These are phyloP conservation scores for Apodemus sylvaticus DNA, from an alignment of 2,113 vertebrate species.

Conservation along the genomic window DNA sequence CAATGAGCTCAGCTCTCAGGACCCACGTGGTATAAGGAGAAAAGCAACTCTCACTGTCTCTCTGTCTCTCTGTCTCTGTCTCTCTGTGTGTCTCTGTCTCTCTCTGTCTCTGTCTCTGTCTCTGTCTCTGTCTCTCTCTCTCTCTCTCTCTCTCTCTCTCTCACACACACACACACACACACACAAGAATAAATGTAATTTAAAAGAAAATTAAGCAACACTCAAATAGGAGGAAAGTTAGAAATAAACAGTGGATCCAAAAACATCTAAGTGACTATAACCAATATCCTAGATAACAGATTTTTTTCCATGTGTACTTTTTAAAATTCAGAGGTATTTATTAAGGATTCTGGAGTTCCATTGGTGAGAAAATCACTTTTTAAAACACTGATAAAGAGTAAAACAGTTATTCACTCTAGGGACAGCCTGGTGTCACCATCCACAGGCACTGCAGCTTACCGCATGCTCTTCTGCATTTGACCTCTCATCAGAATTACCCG, in stretches of 20 bases:
- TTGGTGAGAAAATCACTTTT: background rate
- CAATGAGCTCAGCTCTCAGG: too few species aligned
- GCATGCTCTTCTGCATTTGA: background rate
- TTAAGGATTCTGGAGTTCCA: background rate
- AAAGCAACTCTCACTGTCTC: too few species aligned
- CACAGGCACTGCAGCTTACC: background rate
- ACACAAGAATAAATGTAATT: background rate
- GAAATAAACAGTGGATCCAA: background rate
- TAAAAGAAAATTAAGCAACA: background rate
- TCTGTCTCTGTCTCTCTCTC: too few species aligned
- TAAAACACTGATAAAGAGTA: background rate
- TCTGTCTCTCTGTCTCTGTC: too few species aligned
- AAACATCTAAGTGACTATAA: background rate
- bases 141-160: too few species aligned
- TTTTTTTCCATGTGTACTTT: background rate
- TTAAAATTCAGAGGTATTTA: background rate
- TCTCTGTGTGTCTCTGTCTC: too few species aligned
- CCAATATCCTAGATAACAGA: background rate
- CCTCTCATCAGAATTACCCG: background rate
- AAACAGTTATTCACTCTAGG: background rate
- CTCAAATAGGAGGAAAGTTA: background rate
- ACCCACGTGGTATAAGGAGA: background rate
- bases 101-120: too few species aligned
- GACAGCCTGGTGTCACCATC: accelerated
- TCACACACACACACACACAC: background rate